Evolutionary conservation across 37 sponge, comb jelly and placozoan species (phyloP), one percentile per base, ranked within the genome.

Genomic region (Petrosia ficiformis): DNA sequence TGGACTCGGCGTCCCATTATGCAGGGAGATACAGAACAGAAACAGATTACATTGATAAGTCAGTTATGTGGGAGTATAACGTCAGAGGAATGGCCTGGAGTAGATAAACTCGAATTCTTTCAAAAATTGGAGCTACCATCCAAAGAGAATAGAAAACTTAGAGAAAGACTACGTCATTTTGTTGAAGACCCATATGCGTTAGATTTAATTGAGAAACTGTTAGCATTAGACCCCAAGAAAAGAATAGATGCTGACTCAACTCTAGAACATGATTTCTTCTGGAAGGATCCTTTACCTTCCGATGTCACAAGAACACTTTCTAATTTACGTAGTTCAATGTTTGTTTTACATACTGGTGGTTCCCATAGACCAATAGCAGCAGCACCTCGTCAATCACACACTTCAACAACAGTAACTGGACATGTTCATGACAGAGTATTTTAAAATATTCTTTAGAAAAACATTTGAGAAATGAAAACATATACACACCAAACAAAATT

Each of bases 181-280:
- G 92, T 95, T 29, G 72, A 86, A 57, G 97, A 98, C 61, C 43
- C 32, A 22, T 73, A 90, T 68, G 93, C 94, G 24, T 61, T 98
- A 0, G 99, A 98, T 37, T 80, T 98, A 25, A 80, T 98, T 44
- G 99, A 98, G 58, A 90, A 78, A 57, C 82, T 95, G 0, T 80
- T 98, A 29, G 70, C 83, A 5, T 40, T 98, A 35, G 96, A 98
- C 52, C 99, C 99, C 0, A 77, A 81, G 59, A 95, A 88, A 56
- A 80, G 99, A 16, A 63, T 95, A 31, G 94, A 93, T 76, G 83
- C 88, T 67, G 94, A 98, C 61, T 72, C 68, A 25, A 91, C 94
- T 16, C 84, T 98, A 11, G 87, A 98, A 40, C 99, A 98, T 72
- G 99, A 98, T 68, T 93, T 98, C 68, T 98, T 98, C 74, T 87